phyloP scores from a whole-genome alignment of 1,140 invertebrate genomes.

The Meloidogyne chitwoodi region DNA sequence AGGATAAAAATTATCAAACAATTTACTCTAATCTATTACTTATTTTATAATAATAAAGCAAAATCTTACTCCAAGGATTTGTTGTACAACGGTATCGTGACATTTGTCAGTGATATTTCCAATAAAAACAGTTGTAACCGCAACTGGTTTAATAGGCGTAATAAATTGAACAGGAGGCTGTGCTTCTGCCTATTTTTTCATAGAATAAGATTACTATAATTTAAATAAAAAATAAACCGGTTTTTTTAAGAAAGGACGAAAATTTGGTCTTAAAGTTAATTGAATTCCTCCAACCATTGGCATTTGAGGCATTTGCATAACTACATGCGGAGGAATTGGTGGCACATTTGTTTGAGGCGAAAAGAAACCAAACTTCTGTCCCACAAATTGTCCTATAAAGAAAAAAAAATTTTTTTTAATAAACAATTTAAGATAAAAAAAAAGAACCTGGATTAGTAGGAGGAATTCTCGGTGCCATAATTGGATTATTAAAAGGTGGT shows the following conservation, averaged over 20 bases:
- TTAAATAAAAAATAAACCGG: too few relatives aligned
- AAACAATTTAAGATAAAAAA: not conserved
- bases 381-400: not conserved
- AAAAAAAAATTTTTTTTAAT: not conserved
- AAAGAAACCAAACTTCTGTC: slow-evolving; percentile 15
- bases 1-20: too few relatives aligned
- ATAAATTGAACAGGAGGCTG: not conserved
- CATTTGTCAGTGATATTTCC: slow-evolving; percentile 94
- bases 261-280: slow-evolving; percentile 8
- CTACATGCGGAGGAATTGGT: not conserved
- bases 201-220: too few relatives aligned
- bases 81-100: slow-evolving; percentile 86
- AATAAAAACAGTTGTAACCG: slow-evolving; percentile 85
- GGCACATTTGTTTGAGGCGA: slow-evolving; percentile 8
- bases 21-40: too few relatives aligned
- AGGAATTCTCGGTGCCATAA: slow-evolving; percentile 2
- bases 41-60: too few relatives aligned
- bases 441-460: not conserved
- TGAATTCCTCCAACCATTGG: not conserved
- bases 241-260: not conserved
- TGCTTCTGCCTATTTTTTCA: not conserved
- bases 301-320: not conserved
- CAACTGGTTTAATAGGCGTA: not conserved
- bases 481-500: slow-evolving; percentile 18
- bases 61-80: slow-evolving; percentile 70